These are phyloP conservation scores for Zaprionus africanus DNA, from an alignment of 1,140 invertebrate genomes.

Conservation along the genomic window DNA sequence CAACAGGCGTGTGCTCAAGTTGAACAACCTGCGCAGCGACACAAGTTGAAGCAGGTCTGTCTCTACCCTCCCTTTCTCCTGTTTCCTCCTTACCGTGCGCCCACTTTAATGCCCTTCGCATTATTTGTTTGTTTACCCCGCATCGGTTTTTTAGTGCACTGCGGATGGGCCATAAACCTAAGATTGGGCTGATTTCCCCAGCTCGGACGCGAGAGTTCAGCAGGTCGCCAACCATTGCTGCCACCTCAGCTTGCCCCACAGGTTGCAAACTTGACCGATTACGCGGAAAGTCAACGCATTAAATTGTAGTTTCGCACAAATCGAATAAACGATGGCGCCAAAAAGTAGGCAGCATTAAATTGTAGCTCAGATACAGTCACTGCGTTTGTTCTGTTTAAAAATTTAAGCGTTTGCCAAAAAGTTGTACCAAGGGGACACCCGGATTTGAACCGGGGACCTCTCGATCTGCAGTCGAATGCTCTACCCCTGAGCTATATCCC, in stretches of 20 bases:
- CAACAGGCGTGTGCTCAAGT: slow-evolving; percentile 47
- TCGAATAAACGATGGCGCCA: background rate
- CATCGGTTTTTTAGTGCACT: slow-evolving; percentile 43
- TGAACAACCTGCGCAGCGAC: slow-evolving; percentile 62
- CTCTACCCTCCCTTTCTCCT: background rate
- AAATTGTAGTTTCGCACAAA: background rate
- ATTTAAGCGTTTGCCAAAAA: background rate
- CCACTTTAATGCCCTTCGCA: slow-evolving; percentile 30
- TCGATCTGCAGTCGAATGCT: slow-evolving; percentile 97
- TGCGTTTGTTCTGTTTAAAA: no score
- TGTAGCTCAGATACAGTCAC: no score
- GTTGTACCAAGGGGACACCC: slow-evolving; percentile 90
- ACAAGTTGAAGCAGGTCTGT: slow-evolving; percentile 17
- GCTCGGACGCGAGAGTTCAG: slow-evolving; percentile 1
- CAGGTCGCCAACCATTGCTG: slow-evolving; percentile 3
- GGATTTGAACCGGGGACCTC: slow-evolving; percentile 97
- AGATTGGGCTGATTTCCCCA: slow-evolving; percentile 7
- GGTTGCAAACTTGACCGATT: slow-evolving; percentile 9
- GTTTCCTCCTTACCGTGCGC: background rate
- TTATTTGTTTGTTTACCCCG: slow-evolving; percentile 68
- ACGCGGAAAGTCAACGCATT: slow-evolving; percentile 1
- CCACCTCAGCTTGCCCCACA: no score
- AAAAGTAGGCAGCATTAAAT: slow-evolving; percentile 19
- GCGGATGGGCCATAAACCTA: slow-evolving; percentile 11
- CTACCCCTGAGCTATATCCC: slow-evolving; percentile 96